Base-by-base conservation (phyloP, 2,113 vertebrate genomes). In the Telmatochromis brachygnathus region DNA sequence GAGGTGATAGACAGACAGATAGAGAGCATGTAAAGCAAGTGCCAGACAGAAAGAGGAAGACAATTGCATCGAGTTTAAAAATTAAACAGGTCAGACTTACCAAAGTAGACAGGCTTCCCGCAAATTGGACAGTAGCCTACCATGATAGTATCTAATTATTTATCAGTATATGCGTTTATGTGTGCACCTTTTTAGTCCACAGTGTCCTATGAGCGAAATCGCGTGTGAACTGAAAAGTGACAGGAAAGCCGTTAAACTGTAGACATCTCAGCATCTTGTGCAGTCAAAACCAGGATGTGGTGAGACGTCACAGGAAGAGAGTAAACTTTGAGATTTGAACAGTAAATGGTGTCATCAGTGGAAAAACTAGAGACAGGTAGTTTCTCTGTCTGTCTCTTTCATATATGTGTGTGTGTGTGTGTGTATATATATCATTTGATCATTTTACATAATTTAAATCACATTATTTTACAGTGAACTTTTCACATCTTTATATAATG, bases 71-170 rank as follows among this genome's bases (percentile, higher is more conserved):
- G 28, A 62, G 26, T 79, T 45, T 51, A 82, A 23, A 87, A 75
- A n/a, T 4, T n/a, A 68, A 87, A 82, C 26, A 91, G 39, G 42
- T 91, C 56, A 75, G 17, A 96, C 97, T 96, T 90, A 97, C 96
- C 97, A 92, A 97, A 97, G 94, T 97, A 97, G 95, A 97, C 96
- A 12, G 96, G 97, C 89, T 97, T 97, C 88, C 96, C 96, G 89
- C 96, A 97, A 85, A 97, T 95, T 73, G 96, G 97, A 93, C 97
- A 97, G 93, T 96, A 97, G 86, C 95, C 94, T 91, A 97, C 96
- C 96, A 97, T 97, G 89, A 92, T 95, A 79, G 21, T 75, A 77
- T 81, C 60, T 42, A 87, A 58, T 88, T 92, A 89, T 91, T 93
- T 84, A 86, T 86, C 56, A 84, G 55, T 49, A 77, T 84, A 49